Percentiles rank a stretch among this genome's conserved stretches.
Evolutionary conservation across 2,888 invertebrate species (phyloP).

Genomic region (Luperina testacea): DNA sequence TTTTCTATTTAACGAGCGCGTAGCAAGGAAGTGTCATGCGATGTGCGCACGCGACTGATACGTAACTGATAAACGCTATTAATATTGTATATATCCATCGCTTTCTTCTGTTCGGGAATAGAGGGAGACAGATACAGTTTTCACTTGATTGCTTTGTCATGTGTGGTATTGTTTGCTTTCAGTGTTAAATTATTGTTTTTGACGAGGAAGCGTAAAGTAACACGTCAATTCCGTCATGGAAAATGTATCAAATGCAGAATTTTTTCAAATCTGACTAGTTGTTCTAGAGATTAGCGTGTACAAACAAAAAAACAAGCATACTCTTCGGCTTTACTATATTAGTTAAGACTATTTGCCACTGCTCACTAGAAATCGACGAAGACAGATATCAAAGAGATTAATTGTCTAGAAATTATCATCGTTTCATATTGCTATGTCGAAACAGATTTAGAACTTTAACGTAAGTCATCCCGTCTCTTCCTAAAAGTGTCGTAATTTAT

Average conservation of each 20-base stretch:
- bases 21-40: slow-evolving; percentile 57
- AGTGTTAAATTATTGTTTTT: slow-evolving; percentile 37
- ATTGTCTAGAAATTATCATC: no score
- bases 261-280: neutral
- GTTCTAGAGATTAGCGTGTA: neutral
- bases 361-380: no score
- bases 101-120: slow-evolving; percentile 9
- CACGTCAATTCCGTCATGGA: slow-evolving; percentile 14
- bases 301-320: neutral
- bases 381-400: no score
- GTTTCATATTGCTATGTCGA: no score
- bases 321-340: neutral
- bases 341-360: neutral
- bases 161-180: slow-evolving; percentile 31
- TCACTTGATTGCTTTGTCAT: slow-evolving; percentile 19
- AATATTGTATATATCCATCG: slow-evolving; percentile 4
- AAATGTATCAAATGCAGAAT: slow-evolving; percentile 7
- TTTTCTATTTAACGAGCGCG: slow-evolving; percentile 46
- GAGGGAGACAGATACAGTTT: slow-evolving; percentile 24
- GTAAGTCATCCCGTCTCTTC: no score
- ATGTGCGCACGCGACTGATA: slow-evolving; percentile 55
- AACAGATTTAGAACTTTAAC: no score
- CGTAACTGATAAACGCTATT: slow-evolving; percentile 36
- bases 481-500: no score
- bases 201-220: slow-evolving; percentile 29